These are phyloP conservation scores for Plestiodon gilberti DNA, from an alignment of 2,113 vertebrate genomes.

Conservation along the genomic window DNA sequence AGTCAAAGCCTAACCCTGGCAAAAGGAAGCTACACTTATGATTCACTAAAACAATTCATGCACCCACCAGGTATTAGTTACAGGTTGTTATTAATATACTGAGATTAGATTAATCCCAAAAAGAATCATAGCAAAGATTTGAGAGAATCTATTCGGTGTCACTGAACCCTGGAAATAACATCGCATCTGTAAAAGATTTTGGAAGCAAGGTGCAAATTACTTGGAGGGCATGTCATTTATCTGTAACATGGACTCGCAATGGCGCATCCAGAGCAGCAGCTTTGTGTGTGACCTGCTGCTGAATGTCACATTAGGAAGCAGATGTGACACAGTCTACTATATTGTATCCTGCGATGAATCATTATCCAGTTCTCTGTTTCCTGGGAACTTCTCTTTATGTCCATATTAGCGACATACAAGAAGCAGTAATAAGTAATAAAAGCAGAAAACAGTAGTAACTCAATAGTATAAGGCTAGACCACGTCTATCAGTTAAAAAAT, in stretches of 20 bases:
- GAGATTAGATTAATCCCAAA: constrained; percentile 18
- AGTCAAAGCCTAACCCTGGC: rapidly evolving
- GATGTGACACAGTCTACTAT: not conserved
- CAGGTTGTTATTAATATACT: not conserved
- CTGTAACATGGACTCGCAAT: not conserved
- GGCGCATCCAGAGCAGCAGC: not conserved
- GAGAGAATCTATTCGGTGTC: not conserved
- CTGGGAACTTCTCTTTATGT: not conserved
- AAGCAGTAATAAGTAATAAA: not conserved
- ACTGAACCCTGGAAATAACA: constrained; percentile 11
- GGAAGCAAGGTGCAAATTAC: not conserved
- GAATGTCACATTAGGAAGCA: not conserved
- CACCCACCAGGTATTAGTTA: constrained; percentile 26
- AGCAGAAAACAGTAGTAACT: not conserved
- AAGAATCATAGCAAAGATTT: not conserved
- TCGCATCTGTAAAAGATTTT: not conserved
- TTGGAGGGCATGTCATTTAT: not conserved
- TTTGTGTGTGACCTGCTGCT: not conserved
- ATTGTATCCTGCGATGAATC: not conserved
- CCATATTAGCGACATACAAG: not conserved
- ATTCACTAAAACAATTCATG: not conserved
- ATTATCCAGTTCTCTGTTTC: not conserved
- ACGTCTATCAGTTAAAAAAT: not conserved
- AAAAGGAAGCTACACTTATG: rapidly evolving
- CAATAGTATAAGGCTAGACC: not conserved